Evolutionary conservation across 2,113 vertebrate genomes (phyloP).

Genomic region (Cyanocitta stelleri): DNA sequence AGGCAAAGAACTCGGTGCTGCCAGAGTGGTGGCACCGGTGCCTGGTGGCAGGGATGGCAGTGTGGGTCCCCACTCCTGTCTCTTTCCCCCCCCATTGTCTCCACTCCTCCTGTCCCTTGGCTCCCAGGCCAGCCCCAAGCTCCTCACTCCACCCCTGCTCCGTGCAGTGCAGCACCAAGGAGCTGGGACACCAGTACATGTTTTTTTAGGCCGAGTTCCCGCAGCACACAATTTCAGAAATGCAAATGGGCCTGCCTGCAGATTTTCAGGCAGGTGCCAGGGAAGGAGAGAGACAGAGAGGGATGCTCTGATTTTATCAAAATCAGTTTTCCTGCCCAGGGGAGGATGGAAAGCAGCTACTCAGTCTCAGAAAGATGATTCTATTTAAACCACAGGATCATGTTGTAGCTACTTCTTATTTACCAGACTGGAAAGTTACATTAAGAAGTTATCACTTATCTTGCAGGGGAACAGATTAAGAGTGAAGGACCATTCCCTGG

Average conservation of each 20-base stretch:
- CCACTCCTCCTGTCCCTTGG: accelerated
- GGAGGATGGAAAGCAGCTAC: conserved; percentile 41
- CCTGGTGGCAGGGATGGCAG: background rate
- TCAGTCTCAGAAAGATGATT: conserved; percentile 30
- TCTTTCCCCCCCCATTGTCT: background rate
- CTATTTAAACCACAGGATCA: conserved; percentile 50
- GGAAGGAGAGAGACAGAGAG: background rate
- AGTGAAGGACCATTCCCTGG: conserved; percentile 49
- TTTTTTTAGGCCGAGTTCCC: background rate
- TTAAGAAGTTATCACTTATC: conserved; percentile 68
- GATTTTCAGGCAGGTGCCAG: conserved; percentile 5
- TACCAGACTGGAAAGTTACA: conserved; percentile 66
- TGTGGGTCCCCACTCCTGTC: background rate
- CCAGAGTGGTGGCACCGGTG: background rate
- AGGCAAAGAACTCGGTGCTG: accelerated
- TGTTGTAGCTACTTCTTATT: conserved; percentile 62
- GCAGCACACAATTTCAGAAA: background rate
- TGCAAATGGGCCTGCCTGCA: background rate
- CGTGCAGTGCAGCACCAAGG: background rate
- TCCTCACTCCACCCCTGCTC: background rate
- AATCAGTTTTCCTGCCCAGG: conserved; percentile 45
- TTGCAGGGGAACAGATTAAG: conserved; percentile 59
- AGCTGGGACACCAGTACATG: background rate
- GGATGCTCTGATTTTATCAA: conserved; percentile 26
- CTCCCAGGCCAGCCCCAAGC: background rate